phyloP scores from a whole-genome alignment of 2,113 vertebrate species.

The Tinamus guttatus region DNA sequence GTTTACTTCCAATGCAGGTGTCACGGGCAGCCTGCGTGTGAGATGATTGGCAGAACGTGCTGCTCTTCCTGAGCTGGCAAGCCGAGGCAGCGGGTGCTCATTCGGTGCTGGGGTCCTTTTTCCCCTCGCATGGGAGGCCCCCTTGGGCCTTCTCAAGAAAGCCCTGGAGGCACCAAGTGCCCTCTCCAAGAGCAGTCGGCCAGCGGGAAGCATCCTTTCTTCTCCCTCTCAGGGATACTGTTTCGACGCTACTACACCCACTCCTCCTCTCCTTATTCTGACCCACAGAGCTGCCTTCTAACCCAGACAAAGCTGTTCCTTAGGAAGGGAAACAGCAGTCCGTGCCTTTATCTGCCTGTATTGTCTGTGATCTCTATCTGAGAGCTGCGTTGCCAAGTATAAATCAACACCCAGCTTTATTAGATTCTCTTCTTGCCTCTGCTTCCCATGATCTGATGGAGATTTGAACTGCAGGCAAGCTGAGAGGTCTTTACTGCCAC shows the following conservation, averaged over 20 bases:
- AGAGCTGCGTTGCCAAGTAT: not conserved
- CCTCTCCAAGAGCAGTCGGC: not conserved
- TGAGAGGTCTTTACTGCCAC: not conserved
- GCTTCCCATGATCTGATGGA: not conserved
- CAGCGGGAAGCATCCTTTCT: fast-evolving
- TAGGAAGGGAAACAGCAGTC: not conserved
- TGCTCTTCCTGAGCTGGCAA: not conserved
- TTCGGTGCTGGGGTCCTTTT: too few relatives aligned
- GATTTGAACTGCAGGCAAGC: not conserved
- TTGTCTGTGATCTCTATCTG: not conserved
- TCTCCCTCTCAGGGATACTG: not conserved
- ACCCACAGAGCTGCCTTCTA: not conserved
- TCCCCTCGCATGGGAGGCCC: not conserved
- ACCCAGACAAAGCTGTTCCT: not conserved
- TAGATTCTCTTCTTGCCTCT: not conserved
- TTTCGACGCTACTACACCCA: not conserved
- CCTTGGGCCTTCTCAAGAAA: not conserved
- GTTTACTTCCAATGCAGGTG: not conserved
- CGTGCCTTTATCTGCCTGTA: not conserved
- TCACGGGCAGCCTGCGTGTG: not conserved
- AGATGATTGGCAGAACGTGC: not conserved
- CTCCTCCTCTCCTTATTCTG: not conserved
- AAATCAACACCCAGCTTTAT: not conserved
- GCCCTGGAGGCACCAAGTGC: not conserved
- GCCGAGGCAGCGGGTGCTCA: not conserved